Base-by-base conservation (phyloP, 2,113 vertebrate genomes). In the Nesogale talazaci region DNA sequence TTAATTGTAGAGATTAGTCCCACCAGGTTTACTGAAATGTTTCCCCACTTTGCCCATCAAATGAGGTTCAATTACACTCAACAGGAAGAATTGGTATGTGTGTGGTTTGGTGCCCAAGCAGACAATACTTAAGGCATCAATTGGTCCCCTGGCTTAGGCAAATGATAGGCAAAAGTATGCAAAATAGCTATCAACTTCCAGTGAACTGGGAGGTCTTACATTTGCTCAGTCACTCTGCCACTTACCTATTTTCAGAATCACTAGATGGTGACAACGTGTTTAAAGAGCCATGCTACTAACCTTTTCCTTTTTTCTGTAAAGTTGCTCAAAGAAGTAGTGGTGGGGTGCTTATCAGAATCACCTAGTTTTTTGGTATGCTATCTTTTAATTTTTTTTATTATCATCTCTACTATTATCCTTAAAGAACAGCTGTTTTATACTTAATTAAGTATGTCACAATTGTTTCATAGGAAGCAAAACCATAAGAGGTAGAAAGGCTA, bases 71-170 rank as follows among this genome's bases (percentile, higher is more conserved):
- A 22, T 94, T 83, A 92, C 23, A 90, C 76, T 90, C 70, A 83
- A 93, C 80, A 92, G 72, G 79, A 92, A 23, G 34, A 95, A 83
- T 19, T 75, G 23, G 27, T 74, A 38, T 72, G 17, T 83, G 23
- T 34, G 23, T 83, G 78, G 79, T 83, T 89, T 94, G 83, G 83
- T 85, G 67, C 86, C 65, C 93, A 83, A 79, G 91, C 79, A 94
- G 67, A 86, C 86, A 83, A 77, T 92, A 88, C 34, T 80, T 84
- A 90, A 1, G 3, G 81, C 42, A 87, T 59, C 88, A 89, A 11
- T 79, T 93, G 57, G 86, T 94, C 86, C 88, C 83, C 92, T 92
- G 92, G 84, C 82, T 89, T 97, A n/a, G 80, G 83, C 75, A 94
- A 91, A 86, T 36, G 36, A 52, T 90, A 63, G 31, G 34, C 88